Conservation (phyloP, 2,113 vertebrate species). For the Andinoacara biseriatus region DNA sequence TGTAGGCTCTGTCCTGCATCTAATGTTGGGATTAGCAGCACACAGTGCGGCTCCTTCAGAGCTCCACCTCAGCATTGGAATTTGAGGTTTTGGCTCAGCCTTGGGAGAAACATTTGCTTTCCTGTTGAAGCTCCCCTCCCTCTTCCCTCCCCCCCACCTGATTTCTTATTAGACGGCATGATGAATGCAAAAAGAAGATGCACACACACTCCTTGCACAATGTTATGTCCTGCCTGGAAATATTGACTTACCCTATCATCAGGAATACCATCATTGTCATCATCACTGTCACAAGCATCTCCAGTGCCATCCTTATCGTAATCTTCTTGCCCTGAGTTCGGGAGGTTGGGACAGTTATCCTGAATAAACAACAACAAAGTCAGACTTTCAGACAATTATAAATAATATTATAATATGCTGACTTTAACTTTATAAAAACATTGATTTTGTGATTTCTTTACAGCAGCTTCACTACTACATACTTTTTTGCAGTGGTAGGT, state of each 20-base stretch:
- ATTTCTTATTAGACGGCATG: constrained; percentile 42
- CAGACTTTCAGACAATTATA: not conserved
- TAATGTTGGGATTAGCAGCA: constrained; percentile 65
- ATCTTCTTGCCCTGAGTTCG: constrained; percentile 98
- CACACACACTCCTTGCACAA: not conserved
- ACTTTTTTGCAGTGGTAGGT: constrained; percentile 99
- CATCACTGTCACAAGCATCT: constrained; percentile 95
- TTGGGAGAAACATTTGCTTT: constrained; percentile 68
- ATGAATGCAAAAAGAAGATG: constrained; percentile 49
- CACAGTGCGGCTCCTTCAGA: constrained; percentile 67
- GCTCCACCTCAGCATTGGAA: constrained; percentile 63
- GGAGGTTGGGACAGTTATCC: constrained; percentile 98
- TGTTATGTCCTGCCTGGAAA: not conserved
- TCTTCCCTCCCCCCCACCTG: constrained; percentile 10
- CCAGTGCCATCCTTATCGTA: constrained; percentile 96
- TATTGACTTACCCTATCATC: constrained; percentile 88
- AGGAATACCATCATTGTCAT: constrained; percentile 93
- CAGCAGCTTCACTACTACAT: not conserved
- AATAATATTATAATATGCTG: not conserved
- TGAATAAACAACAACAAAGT: constrained; percentile 61
- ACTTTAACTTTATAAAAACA: not conserved
- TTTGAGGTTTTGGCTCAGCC: constrained; percentile 72
- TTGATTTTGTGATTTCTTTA: not conserved
- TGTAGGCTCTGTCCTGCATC: constrained; percentile 59
- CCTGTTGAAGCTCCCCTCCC: constrained; percentile 27